Conservation (phyloP, 2,888 invertebrate species). For the Tachina fera region DNA sequence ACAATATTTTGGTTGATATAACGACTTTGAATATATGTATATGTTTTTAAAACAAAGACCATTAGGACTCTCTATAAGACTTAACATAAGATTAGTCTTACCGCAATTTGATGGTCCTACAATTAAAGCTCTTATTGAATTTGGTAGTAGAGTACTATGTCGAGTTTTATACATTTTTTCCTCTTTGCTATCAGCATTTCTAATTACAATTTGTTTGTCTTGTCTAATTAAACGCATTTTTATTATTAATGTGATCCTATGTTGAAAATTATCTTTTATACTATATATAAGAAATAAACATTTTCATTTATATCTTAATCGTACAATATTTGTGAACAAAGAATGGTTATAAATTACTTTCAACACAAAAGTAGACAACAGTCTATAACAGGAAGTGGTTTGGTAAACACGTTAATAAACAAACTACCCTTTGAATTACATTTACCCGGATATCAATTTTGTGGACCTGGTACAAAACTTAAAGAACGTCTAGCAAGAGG, state of each 20-base stretch:
- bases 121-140: constrained; percentile 72
- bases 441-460: no score
- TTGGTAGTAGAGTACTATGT: no score
- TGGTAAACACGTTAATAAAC: neutral
- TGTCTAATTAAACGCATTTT: neutral
- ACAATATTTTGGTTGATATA: neutral
- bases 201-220: no score
- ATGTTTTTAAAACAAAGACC: constrained; percentile 65
- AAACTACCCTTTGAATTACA: no score
- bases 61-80: constrained; percentile 76
- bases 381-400: neutral
- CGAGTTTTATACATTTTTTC: no score
- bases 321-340: neutral
- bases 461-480: no score
- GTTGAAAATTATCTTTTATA: neutral
- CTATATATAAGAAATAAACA: neutral
- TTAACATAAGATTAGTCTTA: constrained; percentile 79
- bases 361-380: no score
- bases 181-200: no score
- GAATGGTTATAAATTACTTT: no score
- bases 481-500: no score
- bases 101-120: constrained; percentile 79
- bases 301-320: no score
- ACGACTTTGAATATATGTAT: neutral
- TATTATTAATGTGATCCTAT: neutral